Conservation (phyloP, 1,140 invertebrate species). For the Pachyrhynchus sulphureomaculatus region DNA sequence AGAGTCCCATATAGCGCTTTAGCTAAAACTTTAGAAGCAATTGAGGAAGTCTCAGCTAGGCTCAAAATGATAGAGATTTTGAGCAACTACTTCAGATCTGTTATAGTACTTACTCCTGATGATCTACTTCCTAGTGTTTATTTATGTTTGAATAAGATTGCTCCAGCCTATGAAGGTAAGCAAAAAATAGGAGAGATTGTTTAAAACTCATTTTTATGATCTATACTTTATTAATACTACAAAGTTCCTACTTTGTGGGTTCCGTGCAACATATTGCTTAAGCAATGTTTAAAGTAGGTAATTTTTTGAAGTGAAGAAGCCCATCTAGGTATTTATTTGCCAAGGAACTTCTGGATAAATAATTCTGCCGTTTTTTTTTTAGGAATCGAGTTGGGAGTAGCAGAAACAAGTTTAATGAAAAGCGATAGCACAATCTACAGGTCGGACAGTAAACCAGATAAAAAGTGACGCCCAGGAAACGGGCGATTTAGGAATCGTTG, state of each 20-base stretch:
- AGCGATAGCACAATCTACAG: constrained; percentile 91
- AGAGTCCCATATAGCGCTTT: constrained; percentile 93
- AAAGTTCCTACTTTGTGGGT: no score
- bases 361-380: no score
- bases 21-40: constrained; percentile 85
- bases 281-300: no score
- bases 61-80: constrained; percentile 95
- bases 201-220: no score
- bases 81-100: constrained; percentile 92
- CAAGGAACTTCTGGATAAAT: no score
- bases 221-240: no score
- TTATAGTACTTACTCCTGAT: constrained; percentile 81
- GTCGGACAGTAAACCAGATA: constrained; percentile 81
- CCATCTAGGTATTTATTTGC: no score
- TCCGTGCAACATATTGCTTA: no score
- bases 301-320: no score
- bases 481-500: constrained; percentile 92
- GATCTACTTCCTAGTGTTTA: constrained; percentile 92
- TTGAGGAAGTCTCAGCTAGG: constrained; percentile 85
- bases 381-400: constrained; percentile 69
- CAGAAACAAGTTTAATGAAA: constrained; percentile 91
- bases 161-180: constrained; percentile 87
- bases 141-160: constrained; percentile 92
- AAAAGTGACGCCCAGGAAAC: constrained; percentile 75
- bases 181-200: no score